Base-by-base conservation (phyloP, 1,140 invertebrate genomes). In the Scylla paramamosain region DNA sequence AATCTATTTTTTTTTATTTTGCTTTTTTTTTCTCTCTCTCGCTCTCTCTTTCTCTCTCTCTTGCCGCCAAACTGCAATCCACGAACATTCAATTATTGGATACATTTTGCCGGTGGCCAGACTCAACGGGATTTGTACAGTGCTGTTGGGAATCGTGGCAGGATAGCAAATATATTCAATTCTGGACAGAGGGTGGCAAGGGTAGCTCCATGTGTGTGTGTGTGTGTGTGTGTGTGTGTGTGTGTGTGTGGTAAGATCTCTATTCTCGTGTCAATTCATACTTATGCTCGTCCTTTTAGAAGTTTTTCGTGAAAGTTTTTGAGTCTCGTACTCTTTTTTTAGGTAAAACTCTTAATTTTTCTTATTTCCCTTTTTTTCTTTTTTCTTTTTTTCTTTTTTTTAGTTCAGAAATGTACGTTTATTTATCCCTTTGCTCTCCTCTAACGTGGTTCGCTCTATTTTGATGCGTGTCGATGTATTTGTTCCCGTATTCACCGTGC, bases 61-160 rank as follows among this genome's bases (percentile, higher is more conserved):
- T 12, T 45, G 28, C 89, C n/a, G 25, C 52, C 14, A 48, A 46
- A 48, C 89, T 91, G 45, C n/a, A n/a, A 29, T n/a, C n/a, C 86
- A 12, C 3, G n/a, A 39, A 45, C 86, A 20, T 46, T 88, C 45
- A 46, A 88, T 88, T 88, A 88, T 88, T 88, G 32, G 32, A 88
- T 45, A 32, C 67, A 77, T 77, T 77, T 77, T 77, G 67, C 67
- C 20, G 67, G 67, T n/a, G 67, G 67, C 67, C 20, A n/a, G 67
- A 77, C n/a, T 77, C 20, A 77, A 77, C 67, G 8, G 67, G 67
- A 77, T n/a, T 77, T 77, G 20, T 12, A 59, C 67, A 77, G 67
- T 77, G 67, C n/a, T 77, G 67, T 77, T 3, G 52, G 2, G 52
- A 59, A 59, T 59, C 52, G 52, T 59, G 52, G 52, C 52, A 59